A percentile compares a stretch with the other conserved stretches of the same genome.
Evolutionary conservation across 1,140 invertebrate species (phyloP).

Genomic region (Arctopsyche grandis): DNA sequence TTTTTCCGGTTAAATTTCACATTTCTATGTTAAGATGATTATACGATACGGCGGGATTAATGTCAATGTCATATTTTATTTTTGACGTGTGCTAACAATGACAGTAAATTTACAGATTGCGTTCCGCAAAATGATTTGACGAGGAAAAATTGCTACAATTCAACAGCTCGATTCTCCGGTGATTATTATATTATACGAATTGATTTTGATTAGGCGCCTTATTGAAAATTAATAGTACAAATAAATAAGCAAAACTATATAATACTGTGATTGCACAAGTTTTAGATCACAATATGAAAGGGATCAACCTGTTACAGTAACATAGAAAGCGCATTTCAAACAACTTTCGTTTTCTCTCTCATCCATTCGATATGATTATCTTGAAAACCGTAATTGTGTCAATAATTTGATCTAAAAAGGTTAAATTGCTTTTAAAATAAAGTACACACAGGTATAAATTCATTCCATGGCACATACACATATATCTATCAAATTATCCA

Average conservation of each 20-base stretch:
- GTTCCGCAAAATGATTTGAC: not conserved
- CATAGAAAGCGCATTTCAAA: slow-evolving; percentile 36
- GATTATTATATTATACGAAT: no score
- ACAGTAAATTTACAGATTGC: not conserved
- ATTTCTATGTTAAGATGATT: not conserved
- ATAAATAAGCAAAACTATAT: not conserved
- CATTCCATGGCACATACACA: no score
- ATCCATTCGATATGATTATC: not conserved
- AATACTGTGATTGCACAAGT: slow-evolving; percentile 1
- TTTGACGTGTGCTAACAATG: not conserved
- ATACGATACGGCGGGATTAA: not conserved
- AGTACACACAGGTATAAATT: no score
- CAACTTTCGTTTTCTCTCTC: slow-evolving; percentile 31
- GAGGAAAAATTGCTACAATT: not conserved
- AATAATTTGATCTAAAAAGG: not conserved
- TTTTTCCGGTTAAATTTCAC: not conserved
- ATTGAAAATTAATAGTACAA: not conserved
- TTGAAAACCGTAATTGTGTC: not conserved
- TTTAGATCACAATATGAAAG: slow-evolving; percentile 24
- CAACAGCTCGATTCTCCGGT: not conserved
- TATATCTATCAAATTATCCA: no score
- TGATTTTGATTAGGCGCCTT: no score
- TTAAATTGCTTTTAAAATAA: no score
- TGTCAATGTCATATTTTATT: slow-evolving; percentile 19
- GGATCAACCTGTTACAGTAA: not conserved